phyloP scores from a whole-genome alignment of 2,888 invertebrate species.

The Leptarthrus brevirostris region DNA sequence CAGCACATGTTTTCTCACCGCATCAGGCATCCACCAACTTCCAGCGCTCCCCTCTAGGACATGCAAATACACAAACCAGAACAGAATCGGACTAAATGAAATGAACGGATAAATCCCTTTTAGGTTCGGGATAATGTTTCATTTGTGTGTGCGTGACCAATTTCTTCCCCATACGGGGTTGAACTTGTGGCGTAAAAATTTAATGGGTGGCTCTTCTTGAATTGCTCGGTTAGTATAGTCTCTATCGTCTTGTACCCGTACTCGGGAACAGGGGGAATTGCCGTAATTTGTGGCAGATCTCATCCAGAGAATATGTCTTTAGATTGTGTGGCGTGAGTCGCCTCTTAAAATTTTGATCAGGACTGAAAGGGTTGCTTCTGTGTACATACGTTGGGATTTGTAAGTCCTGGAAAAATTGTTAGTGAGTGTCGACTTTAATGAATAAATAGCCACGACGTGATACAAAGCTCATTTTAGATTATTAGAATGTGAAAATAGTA shows the following conservation, averaged over 20 bases:
- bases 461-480: constrained; percentile 23
- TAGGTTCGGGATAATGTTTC: constrained; percentile 34
- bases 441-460: constrained; percentile 36
- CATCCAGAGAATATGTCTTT: constrained; percentile 34
- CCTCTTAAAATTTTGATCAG: constrained; percentile 44
- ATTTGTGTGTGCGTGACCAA: constrained; percentile 46
- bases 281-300: constrained; percentile 39
- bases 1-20: constrained; percentile 28
- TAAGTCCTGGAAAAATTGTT: not conserved
- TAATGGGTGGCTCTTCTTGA: constrained; percentile 37
- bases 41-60: not conserved
- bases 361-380: constrained; percentile 24
- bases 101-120: constrained; percentile 42
- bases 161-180: constrained; percentile 24
- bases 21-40: not conserved
- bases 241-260: constrained; percentile 6
- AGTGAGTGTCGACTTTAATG: constrained; percentile 14
- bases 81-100: constrained; percentile 39
- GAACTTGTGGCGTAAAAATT: constrained; percentile 38
- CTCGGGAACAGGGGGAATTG: constrained; percentile 19
- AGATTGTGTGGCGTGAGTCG: constrained; percentile 27
- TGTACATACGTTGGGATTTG: not conserved
- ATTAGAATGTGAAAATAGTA: constrained; percentile 29
- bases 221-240: constrained; percentile 6
- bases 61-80: constrained; percentile 41